A percentile compares a stretch with the other conserved stretches of the same genome.
phyloP scores from a whole-genome alignment of 2,797 vertebrate genomes.

The Sebastes trivittatus region DNA sequence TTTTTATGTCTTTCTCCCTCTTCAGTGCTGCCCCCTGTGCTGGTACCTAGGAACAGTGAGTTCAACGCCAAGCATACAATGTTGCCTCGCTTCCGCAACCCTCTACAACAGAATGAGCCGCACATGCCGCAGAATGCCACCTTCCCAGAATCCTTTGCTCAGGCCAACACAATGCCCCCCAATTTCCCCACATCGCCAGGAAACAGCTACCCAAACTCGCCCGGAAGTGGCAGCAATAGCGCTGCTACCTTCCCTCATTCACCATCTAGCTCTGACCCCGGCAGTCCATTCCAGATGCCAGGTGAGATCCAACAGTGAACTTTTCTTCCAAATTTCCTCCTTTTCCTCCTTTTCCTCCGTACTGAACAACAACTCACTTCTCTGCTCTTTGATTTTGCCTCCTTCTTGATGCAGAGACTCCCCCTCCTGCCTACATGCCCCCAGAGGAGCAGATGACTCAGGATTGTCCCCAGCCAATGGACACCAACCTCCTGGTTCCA shows the following conservation, averaged over 20 bases:
- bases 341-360: not conserved
- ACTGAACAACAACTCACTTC: not conserved
- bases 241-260: slow-evolving; percentile 94
- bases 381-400: slow-evolving; percentile 7
- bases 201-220: slow-evolving; percentile 95
- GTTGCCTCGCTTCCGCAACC: slow-evolving; percentile 95
- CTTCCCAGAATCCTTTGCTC: slow-evolving; percentile 93
- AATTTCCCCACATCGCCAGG: slow-evolving; percentile 89
- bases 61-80: slow-evolving; percentile 98
- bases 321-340: not conserved
- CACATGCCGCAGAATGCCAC: slow-evolving; percentile 98
- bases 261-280: slow-evolving; percentile 95
- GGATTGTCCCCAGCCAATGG: slow-evolving; percentile 97
- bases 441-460: slow-evolving; percentile 97
- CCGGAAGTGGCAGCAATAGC: slow-evolving; percentile 92
- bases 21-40: slow-evolving; percentile 95
- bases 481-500: slow-evolving; percentile 93
- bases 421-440: slow-evolving; percentile 96
- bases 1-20: not conserved
- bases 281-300: slow-evolving; percentile 99
- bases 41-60: slow-evolving; percentile 98
- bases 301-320: slow-evolving; percentile 75
- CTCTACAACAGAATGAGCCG: slow-evolving; percentile 92
- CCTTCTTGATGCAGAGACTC: slow-evolving; percentile 87
- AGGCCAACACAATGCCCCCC: slow-evolving; percentile 86